These are phyloP conservation scores for Philotrypesis tridentata DNA, from an alignment of 1,140 invertebrate species.

Conservation along the genomic window DNA sequence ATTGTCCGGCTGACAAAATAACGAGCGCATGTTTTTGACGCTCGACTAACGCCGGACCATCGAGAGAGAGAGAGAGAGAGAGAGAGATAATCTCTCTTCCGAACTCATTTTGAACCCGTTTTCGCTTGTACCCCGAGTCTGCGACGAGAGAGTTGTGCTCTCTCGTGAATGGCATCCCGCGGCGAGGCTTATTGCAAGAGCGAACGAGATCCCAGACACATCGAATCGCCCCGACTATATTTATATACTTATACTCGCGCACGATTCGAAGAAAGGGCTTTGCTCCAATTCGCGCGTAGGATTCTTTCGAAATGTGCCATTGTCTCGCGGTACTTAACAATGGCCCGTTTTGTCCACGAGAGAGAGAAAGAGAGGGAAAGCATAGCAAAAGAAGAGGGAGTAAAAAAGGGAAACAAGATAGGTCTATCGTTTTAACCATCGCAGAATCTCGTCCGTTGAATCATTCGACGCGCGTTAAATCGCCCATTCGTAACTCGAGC, in stretches of 20 bases:
- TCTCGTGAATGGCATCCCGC: conserved; percentile 61
- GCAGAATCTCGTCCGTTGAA: conserved; percentile 27
- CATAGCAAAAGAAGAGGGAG: conserved; percentile 42
- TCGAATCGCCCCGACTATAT: conserved; percentile 48
- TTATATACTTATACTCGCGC: no score
- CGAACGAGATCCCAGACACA: conserved; percentile 33
- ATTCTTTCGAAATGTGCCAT: conserved; percentile 53
- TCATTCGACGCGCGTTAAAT: conserved; percentile 46
- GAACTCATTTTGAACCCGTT: conserved; percentile 64
- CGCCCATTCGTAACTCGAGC: conserved; percentile 37
- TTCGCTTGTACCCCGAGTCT: conserved; percentile 33
- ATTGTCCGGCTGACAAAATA: conserved; percentile 61
- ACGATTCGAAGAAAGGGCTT: conserved; percentile 59
- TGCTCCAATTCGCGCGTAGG: conserved; percentile 57
- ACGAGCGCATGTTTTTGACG: conserved; percentile 59
- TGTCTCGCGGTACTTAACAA: conserved; percentile 49
- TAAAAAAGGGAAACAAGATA: conserved; percentile 48
- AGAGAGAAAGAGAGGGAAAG: conserved; percentile 41
- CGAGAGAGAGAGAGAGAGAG: not conserved
- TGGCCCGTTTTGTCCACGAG: not conserved
- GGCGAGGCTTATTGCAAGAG: conserved; percentile 54
- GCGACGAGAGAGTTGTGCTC: conserved; percentile 45
- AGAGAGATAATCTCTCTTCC: conserved; percentile 58
- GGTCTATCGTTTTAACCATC: conserved; percentile 51
- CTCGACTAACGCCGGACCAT: conserved; percentile 52